Percentiles rank a stretch among this genome's conserved stretches.
Evolutionary conservation across 2,113 vertebrate genomes (phyloP).

Genomic region (Myiagra hebetior): DNA sequence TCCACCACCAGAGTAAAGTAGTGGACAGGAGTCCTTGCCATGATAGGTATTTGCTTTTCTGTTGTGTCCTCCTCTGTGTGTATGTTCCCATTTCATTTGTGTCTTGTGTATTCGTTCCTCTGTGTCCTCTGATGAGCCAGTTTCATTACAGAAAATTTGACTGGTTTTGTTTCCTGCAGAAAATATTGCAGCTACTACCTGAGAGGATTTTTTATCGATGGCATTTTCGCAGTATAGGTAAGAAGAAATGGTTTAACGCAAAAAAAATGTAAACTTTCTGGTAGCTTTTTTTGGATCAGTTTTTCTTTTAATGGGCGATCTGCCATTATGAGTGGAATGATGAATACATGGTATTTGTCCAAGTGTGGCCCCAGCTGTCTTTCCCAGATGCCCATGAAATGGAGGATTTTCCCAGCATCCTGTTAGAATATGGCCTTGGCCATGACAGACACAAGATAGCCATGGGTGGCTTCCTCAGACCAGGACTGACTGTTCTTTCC

Average conservation of each 20-base stretch:
- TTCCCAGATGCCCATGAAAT: background rate
- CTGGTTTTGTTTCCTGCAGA: conserved; percentile 78
- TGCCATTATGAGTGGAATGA: background rate
- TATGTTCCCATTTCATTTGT: background rate
- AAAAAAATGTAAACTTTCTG: background rate
- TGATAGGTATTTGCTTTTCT: background rate
- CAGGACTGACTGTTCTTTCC: fast-evolving
- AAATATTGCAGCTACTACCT: conserved; percentile 96
- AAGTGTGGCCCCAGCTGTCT: background rate
- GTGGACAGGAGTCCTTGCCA: background rate
- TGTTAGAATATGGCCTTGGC: background rate
- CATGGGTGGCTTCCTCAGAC: background rate
- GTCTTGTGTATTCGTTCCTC: background rate
- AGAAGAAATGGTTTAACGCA: conserved; percentile 42
- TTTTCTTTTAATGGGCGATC: background rate
- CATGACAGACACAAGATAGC: background rate
- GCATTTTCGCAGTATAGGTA: conserved; percentile 99
- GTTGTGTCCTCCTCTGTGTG: background rate
- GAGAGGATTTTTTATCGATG: conserved; percentile 97
- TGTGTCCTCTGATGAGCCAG: background rate
- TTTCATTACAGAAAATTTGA: background rate
- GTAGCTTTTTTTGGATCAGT: background rate
- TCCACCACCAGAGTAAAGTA: background rate
- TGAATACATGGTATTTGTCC: background rate
- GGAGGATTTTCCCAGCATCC: background rate